Evolutionary conservation across 2,113 vertebrate species (phyloP).

Genomic region (Halichoeres trimaculatus): DNA sequence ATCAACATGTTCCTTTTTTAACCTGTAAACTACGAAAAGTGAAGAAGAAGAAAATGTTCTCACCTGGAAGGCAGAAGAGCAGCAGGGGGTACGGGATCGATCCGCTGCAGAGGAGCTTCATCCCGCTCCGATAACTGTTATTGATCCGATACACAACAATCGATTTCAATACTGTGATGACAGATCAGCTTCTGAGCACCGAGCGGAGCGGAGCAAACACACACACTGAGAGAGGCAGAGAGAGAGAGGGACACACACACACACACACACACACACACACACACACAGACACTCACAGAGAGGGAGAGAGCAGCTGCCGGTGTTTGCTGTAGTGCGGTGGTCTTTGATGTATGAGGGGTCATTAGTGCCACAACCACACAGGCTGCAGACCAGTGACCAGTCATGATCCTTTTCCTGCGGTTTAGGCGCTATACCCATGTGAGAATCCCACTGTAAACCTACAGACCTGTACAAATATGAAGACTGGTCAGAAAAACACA

Average conservation of each 20-base stretch:
- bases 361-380: conserved; percentile 38
- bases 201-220: background rate
- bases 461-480: no score
- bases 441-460: no score
- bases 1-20: background rate
- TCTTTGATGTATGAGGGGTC: conserved; percentile 35
- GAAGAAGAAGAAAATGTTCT: conserved; percentile 1
- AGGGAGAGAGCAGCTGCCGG: conserved; percentile 3
- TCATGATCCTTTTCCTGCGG: background rate
- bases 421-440: no score
- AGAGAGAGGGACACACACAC: background rate
- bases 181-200: background rate
- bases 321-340: conserved; percentile 38
- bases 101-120: conserved; percentile 50
- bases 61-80: conserved; percentile 61
- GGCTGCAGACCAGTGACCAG: background rate
- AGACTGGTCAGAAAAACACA: no score
- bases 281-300: background rate
- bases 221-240: background rate
- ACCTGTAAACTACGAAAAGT: background rate
- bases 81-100: conserved; percentile 16
- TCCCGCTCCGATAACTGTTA: conserved; percentile 2
- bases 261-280: no score
- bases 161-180: background rate
- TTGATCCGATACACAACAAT: conserved; percentile 3